Evolutionary conservation across 2,797 vertebrate species (phyloP).

Genomic region (Gambelia wislizenii): DNA sequence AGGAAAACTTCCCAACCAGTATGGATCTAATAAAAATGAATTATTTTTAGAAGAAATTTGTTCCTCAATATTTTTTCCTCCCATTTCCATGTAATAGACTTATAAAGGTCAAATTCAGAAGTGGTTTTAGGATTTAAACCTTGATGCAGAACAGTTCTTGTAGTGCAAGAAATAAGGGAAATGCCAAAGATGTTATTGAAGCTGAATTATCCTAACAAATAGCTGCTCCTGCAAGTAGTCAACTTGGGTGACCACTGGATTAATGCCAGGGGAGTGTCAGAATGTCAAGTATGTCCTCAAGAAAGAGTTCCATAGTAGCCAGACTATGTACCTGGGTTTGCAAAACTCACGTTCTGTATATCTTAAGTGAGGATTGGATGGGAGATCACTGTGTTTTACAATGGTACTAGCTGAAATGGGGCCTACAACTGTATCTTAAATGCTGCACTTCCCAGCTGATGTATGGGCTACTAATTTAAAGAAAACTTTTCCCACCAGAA

Average conservation of each 20-base stretch:
- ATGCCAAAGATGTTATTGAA: background rate
- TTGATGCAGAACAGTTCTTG: background rate
- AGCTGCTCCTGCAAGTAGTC: background rate
- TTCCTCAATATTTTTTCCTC: background rate
- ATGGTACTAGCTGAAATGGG: too few relatives aligned
- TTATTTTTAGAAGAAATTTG: background rate
- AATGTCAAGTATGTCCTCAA: background rate
- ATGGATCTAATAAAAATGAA: slow-evolving; percentile 3
- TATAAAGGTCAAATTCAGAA: slow-evolving; percentile 19
- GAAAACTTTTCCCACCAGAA: background rate
- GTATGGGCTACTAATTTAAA: background rate
- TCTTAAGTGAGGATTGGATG: background rate
- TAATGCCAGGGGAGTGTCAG: background rate
- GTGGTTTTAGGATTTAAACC: background rate
- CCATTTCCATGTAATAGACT: background rate
- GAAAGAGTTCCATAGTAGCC: background rate
- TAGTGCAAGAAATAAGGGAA: background rate
- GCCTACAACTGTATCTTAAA: background rate
- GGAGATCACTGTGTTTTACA: background rate
- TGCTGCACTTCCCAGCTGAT: background rate
- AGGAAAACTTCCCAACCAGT: background rate
- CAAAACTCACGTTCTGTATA: background rate
- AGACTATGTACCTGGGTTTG: background rate
- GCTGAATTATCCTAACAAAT: background rate
- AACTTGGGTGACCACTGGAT: background rate